Conservation (phyloP, 2,888 invertebrate species). For the Ecdyonurus torrentis region DNA sequence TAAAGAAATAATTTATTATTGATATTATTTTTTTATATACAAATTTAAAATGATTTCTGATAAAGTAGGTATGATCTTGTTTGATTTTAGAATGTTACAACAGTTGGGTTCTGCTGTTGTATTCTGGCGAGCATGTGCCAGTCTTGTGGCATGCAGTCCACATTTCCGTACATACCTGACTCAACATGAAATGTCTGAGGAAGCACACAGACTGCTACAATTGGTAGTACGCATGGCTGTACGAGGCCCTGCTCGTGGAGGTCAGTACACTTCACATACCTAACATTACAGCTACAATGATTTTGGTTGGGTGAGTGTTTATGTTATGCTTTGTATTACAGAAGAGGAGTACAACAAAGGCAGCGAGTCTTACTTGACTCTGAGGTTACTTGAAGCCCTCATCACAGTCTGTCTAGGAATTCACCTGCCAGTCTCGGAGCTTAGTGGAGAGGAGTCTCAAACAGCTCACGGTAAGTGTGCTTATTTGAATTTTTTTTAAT, state of each 20-base stretch:
- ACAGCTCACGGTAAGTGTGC: too few species aligned
- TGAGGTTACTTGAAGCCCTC: background rate
- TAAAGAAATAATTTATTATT: background rate
- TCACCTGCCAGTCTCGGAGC: background rate
- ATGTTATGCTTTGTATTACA: too few species aligned
- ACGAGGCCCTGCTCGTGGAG: background rate
- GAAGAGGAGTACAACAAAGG: background rate
- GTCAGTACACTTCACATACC: constrained; percentile 1
- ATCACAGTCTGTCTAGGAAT: background rate
- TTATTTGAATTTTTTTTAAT: too few species aligned
- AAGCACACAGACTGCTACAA: constrained; percentile 28
- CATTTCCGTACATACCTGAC: constrained; percentile 32
- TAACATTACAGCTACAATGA: too few species aligned
- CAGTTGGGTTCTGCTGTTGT: constrained; percentile 17
- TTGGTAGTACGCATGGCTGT: constrained; percentile 16
- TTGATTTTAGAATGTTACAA: background rate
- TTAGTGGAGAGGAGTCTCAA: background rate
- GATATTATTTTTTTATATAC: too few species aligned
- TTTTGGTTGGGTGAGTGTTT: too few species aligned
- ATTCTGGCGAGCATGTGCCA: constrained; percentile 35
- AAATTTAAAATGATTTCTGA: too few species aligned
- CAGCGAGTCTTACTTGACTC: background rate
- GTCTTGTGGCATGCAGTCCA: constrained; percentile 34
- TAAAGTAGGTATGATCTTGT: background rate
- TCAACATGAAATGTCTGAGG: constrained; percentile 25